phyloP scores from a whole-genome alignment of 2,113 vertebrate species.

The Vimba vimba region DNA sequence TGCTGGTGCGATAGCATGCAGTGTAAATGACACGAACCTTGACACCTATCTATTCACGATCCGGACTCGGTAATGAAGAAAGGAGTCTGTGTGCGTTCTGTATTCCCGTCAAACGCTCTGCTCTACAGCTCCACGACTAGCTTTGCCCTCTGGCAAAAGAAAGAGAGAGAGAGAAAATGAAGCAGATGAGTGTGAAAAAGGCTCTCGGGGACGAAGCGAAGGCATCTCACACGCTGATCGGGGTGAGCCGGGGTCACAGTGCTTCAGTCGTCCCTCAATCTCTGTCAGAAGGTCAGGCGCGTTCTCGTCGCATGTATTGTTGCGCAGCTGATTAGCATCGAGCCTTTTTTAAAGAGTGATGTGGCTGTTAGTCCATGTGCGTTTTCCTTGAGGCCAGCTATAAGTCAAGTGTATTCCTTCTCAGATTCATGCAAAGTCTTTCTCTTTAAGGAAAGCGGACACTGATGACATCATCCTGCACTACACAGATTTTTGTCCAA shows the following conservation, averaged over 20 bases:
- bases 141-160: constrained; percentile 7
- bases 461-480: neutral
- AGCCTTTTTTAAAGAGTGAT: neutral
- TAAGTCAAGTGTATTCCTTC: neutral
- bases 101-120: constrained; percentile 6
- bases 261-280: neutral
- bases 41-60: constrained; percentile 56
- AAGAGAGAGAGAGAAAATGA: neutral
- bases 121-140: neutral
- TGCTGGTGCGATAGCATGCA: neutral
- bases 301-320: neutral
- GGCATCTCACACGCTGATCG: neutral
- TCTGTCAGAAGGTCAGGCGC: neutral
- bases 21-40: constrained; percentile 36
- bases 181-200: constrained; percentile 18
- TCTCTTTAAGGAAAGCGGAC: neutral
- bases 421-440: neutral
- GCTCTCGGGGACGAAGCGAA: neutral
- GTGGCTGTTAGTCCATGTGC: neutral
- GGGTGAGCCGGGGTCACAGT: neutral
- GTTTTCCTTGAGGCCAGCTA: neutral
- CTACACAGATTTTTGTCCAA: neutral
- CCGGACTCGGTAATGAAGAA: constrained; percentile 60
- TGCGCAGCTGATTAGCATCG: neutral
- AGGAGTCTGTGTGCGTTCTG: constrained; percentile 25